A percentile compares a stretch with the other conserved stretches of the same genome.
These are phyloP conservation scores for Triplophysa tibetana DNA, from an alignment of 2,113 vertebrate genomes.

Conservation along the genomic window DNA sequence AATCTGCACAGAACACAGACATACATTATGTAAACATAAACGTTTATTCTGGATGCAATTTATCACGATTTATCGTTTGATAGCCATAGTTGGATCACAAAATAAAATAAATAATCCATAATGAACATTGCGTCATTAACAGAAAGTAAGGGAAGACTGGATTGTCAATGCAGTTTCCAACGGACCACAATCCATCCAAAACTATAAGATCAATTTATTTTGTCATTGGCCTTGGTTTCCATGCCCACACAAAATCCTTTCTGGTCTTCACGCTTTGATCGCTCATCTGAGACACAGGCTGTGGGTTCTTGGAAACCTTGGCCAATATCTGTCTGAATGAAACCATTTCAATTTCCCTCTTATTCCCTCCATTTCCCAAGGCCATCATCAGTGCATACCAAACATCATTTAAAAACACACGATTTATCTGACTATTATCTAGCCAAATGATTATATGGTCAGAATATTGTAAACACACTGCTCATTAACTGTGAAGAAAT, in stretches of 20 bases:
- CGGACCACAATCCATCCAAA: not conserved
- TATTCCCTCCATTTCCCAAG: not conserved
- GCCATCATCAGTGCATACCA: not conserved
- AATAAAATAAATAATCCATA: not conserved
- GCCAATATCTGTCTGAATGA: constrained; percentile 3
- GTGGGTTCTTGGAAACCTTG: constrained; percentile 36
- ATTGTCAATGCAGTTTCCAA: constrained; percentile 18
- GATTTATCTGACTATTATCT: not conserved
- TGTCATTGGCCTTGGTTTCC: constrained; percentile 39
- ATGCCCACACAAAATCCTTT: constrained; percentile 36
- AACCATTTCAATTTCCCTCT: constrained; percentile 17
- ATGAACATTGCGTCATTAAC: constrained; percentile 7
- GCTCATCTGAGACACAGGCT: constrained; percentile 29
- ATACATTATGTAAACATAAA: no score
- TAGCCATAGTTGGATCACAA: not conserved
- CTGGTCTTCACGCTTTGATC: constrained; percentile 22
- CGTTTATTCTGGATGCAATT: no score
- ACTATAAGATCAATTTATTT: constrained; percentile 31
- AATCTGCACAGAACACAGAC: no score
- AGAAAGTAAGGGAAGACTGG: not conserved
- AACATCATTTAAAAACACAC: not conserved
- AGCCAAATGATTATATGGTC: not conserved
- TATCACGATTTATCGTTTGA: no score
- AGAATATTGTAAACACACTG: not conserved
- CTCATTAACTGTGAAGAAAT: not conserved